Base-by-base conservation (phyloP, 2,888 invertebrate genomes). In the Leucophora obtusa region DNA sequence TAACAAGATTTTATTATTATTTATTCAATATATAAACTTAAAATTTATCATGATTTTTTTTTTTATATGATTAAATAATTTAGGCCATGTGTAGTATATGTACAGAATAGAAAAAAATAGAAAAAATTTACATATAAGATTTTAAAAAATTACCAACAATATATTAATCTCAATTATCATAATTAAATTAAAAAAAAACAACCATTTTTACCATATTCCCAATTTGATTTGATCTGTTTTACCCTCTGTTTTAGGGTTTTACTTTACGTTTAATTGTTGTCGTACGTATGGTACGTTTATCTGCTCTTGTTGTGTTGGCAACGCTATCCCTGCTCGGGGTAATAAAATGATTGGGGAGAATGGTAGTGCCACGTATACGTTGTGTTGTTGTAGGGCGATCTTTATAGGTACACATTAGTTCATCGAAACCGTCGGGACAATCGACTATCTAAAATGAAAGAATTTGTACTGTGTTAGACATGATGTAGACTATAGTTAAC, bases 391-490 rank as follows among this genome's bases (percentile, higher is more conserved):
- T 85, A 14, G 83, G 83, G 14, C 87, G 84, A 15, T 89, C 88
- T 88, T 92, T 92, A 87, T 93, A 92, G 85, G 91, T 92, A 85
- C 93, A 93, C 88, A 92, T 93, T 76, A 92, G 91, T 84, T 94
- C 93, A 82, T 93, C 93, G 2, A 93, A 93, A 58, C 93, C 93
- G 87, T 93, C 93, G 1, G 92, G 90, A 85, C 93, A 94, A 89
- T 93, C 93, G 62, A 87, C 84, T 83, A 85, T 85, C 90, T 90
- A 59, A 9, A 82, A 82, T 1, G 11, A 38, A 2, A 38, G 4
- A 38, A 38, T 28, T 28, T 28, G 28, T 7, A 6, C 7, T 28
- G 28, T 28, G 28, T 28, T 28, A 28, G 28, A 28, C 3, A 28
- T 28, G 4, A 1, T 28, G 7, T 28, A 28, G 28, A 28, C 1